Percentiles rank a stretch among this genome's conserved stretches.
Conservation (phyloP, 1,140 invertebrate species). For the Adelges cooleyi region DNA sequence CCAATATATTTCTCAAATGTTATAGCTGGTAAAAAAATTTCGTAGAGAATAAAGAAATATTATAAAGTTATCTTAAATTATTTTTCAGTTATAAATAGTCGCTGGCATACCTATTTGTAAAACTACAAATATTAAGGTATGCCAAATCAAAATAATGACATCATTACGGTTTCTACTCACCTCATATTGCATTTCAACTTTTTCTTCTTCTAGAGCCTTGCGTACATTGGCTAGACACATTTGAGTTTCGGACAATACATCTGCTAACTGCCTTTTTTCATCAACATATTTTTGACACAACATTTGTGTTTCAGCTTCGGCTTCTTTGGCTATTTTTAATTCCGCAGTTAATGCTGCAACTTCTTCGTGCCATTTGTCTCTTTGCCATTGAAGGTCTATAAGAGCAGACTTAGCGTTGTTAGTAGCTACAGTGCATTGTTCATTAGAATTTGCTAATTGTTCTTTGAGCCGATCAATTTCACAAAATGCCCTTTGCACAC, state of each 20-base stretch:
- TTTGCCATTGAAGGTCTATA: slow-evolving; percentile 64
- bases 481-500: slow-evolving; percentile 59
- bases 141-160: too few species aligned
- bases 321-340: slow-evolving; percentile 57
- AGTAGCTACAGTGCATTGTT: slow-evolving; percentile 65
- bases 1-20: too few species aligned
- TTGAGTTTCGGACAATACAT: slow-evolving; percentile 53
- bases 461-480: slow-evolving; percentile 62
- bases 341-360: slow-evolving; percentile 55
- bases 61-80: too few species aligned
- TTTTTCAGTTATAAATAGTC: too few species aligned
- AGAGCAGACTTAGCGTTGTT: slow-evolving; percentile 72
- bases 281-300: slow-evolving; percentile 62
- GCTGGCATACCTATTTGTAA: neutral
- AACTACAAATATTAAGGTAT: too few species aligned
- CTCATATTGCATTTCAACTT: slow-evolving; percentile 47
- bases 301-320: slow-evolving; percentile 51
- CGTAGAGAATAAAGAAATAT: too few species aligned
- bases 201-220: slow-evolving; percentile 47
- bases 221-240: slow-evolving; percentile 50
- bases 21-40: too few species aligned
- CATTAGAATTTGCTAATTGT: slow-evolving; percentile 57
- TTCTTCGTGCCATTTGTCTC: slow-evolving; percentile 59
- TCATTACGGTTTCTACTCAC: slow-evolving; percentile 37
- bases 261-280: slow-evolving; percentile 59